These are phyloP conservation scores for Atrina japonica DNA, from an alignment of 2,888 invertebrate genomes.

Conservation along the genomic window DNA sequence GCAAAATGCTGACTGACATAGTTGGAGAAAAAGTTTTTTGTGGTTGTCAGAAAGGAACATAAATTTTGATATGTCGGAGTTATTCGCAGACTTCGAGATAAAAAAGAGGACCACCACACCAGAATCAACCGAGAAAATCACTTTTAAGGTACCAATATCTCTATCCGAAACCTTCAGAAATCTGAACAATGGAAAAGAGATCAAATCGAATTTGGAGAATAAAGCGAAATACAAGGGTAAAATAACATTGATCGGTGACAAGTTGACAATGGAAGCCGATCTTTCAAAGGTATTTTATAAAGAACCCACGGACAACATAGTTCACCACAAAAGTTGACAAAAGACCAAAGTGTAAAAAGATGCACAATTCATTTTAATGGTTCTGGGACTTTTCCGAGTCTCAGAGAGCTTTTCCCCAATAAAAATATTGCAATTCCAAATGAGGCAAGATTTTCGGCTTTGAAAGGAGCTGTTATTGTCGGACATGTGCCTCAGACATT, in stretches of 20 bases:
- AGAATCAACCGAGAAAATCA: slow-evolving; percentile 8
- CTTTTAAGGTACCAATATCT: slow-evolving; percentile 20
- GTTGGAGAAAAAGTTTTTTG: not conserved
- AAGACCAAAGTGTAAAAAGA: slow-evolving; percentile 35
- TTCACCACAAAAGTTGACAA: slow-evolving; percentile 43
- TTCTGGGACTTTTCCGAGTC: slow-evolving; percentile 58
- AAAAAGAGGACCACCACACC: slow-evolving; percentile 30
- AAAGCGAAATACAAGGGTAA: slow-evolving; percentile 2
- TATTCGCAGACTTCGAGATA: slow-evolving; percentile 31
- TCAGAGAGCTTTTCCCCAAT: slow-evolving; percentile 32
- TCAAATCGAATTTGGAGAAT: not conserved
- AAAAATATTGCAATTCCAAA: slow-evolving; percentile 46
- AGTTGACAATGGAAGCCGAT: slow-evolving; percentile 51
- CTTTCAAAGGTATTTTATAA: slow-evolving; percentile 48
- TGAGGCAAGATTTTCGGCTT: slow-evolving; percentile 50
- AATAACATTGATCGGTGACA: slow-evolving; percentile 46
- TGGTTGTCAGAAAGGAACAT: not conserved
- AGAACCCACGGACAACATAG: slow-evolving; percentile 40
- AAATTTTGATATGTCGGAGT: slow-evolving; percentile 14
- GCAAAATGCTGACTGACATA: slow-evolving; percentile 9
- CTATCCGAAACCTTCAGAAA: not conserved
- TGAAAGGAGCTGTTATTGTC: slow-evolving; percentile 55
- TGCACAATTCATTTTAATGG: slow-evolving; percentile 50
- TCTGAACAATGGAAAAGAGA: not conserved
- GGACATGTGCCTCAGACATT: slow-evolving; percentile 47